Evolutionary conservation across 2,113 vertebrate genomes (phyloP), one percentile per base, ranked within the genome.

Genomic region (Promerops cafer): DNA sequence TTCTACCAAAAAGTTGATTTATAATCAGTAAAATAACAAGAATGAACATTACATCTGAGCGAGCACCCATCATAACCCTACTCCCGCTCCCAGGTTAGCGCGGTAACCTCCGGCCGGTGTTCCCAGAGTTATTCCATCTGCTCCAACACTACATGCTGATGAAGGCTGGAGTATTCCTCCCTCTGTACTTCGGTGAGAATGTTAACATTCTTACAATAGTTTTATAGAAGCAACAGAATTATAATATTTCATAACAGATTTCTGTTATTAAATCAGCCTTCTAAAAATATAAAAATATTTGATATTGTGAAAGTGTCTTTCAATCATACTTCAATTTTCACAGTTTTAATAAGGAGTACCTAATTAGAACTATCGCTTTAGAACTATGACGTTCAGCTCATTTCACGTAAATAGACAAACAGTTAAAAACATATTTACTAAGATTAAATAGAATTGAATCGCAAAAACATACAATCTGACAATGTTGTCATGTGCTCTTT

Each of bases 231-330:
- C 83, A 92, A 95, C 76, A 96, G 60, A 96, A 83, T 53, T 24
- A 47, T 35, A 91, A 56, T 23, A 79, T 59, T 91, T 79, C 91
- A 89, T 83, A 93, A 95, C 94, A 94, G 52, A 64, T 54, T 71
- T 84, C 79, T 78, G 79, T 89, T 93, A 96, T 88, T 94, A 91
- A 93, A 94, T 90, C 66, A 74, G 61, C 79, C 80, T 93, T 96
- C 76, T 94, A 96, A 95, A 97, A 97, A 96, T 97, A 97, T 66
- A 97, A 97, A 98, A 97, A 97, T 96, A 94, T 91, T 72, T 87
- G 31, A 77, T 81, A 77, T 50, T 45, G 54, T 79, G 50, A 96
- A 94, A 96, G 90, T 78, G 59, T 96, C 86, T 95, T 97, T 96
- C 71, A 94, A 82, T 89, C 84, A 90, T 90, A 96, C 49, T 89